Percentiles rank a stretch among this genome's conserved stretches.
These are phyloP conservation scores for Eurystomus glaucurus DNA, from an alignment of 2,797 vertebrate genomes.

Conservation along the genomic window DNA sequence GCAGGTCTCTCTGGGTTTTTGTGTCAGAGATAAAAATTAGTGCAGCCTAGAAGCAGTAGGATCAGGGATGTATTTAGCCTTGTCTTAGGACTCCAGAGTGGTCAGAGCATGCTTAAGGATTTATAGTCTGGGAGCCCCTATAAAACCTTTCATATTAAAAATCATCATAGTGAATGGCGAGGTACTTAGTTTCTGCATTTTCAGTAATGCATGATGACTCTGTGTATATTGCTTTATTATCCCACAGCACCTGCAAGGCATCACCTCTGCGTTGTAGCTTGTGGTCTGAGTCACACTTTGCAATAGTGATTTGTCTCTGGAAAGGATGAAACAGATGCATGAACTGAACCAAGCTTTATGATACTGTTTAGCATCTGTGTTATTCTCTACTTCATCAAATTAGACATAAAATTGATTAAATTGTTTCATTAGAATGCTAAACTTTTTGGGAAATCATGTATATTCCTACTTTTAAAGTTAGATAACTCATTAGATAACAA, in stretches of 20 bases:
- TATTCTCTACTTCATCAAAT: neutral
- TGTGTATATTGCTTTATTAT: neutral
- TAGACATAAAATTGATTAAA: neutral
- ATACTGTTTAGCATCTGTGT: neutral
- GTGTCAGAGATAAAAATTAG: neutral
- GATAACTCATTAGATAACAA: neutral
- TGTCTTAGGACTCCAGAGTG: neutral
- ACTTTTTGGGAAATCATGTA: neutral
- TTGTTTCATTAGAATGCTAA: neutral
- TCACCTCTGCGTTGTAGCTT: neutral
- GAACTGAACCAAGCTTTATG: neutral
- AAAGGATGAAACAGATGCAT: neutral
- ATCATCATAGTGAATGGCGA: neutral
- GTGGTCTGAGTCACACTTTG: neutral
- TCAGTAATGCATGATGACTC: neutral
- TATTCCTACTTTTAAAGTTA: slow-evolving; percentile 4
- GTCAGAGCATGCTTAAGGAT: neutral
- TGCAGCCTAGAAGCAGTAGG: neutral
- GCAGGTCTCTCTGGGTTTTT: neutral
- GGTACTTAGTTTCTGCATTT: neutral
- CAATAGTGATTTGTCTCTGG: neutral
- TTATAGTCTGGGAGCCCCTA: neutral
- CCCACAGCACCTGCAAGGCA: neutral
- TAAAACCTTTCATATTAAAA: neutral
- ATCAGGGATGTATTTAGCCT: neutral